phyloP scores from a whole-genome alignment of 1,140 invertebrate genomes.

The Phocides pigmalion region DNA sequence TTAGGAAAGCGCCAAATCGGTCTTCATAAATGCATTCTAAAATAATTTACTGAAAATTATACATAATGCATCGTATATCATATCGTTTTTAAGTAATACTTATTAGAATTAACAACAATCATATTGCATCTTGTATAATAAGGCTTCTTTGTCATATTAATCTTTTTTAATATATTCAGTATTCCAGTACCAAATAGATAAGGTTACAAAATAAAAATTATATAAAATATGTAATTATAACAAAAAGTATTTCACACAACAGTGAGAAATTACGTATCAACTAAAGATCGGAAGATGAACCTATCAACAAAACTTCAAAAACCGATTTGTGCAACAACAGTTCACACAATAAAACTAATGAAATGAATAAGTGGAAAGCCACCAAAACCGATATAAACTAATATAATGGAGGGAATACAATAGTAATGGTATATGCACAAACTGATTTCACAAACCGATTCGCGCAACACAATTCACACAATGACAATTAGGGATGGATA shows the following conservation, averaged over 20 bases:
- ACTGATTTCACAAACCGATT: conserved; percentile 35
- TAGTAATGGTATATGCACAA: neutral
- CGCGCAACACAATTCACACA: conserved; percentile 7
- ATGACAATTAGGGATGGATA: neutral
- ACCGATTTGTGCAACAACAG: conserved; percentile 7
- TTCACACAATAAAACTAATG: neutral
- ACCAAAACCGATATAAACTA: conserved; percentile 11
- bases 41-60: neutral
- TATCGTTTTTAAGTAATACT: no score
- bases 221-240: no score
- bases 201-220: no score
- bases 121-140: no score
- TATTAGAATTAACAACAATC: no score
- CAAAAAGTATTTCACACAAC: no score
- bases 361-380: neutral
- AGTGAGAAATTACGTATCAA: no score
- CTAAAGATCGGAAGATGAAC: no score
- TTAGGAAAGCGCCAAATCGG: conserved; percentile 37
- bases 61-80: no score
- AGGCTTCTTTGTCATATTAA: no score
- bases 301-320: neutral
- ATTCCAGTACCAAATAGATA: no score
- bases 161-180: no score
- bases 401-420: neutral
- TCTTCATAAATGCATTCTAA: conserved; percentile 34